Base-by-base conservation (phyloP, 2,888 invertebrate genomes). In the Heliothis peltigera region DNA sequence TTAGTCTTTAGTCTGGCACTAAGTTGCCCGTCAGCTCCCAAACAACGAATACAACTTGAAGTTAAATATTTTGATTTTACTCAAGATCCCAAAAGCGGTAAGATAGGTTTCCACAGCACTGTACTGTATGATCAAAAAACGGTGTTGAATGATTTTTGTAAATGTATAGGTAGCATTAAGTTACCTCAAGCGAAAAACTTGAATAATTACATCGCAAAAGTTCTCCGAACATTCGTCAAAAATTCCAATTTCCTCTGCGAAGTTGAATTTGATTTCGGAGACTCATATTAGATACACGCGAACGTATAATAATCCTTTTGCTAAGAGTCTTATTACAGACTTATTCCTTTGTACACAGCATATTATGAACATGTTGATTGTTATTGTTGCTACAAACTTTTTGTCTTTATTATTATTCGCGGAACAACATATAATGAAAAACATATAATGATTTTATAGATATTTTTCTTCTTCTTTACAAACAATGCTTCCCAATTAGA, bases 201-300 rank as follows among this genome's bases (percentile, higher is more conserved):
- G 0, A 47, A 67, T 43, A 44, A 57, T 46, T 22, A 43, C 18
- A 46, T 53, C 42, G 55, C 56, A 12, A 46, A 69, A 63, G 56
- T 75, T 70, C 44, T 3, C 3, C 21, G 17, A 57, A 51, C 32
- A 69, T 71, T 75, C 57, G 54, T 75, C 42, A 71, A 63, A 63
- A 75, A 75, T 22, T 59, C 25, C 53, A 75, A 71, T 71, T 57
- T 70, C 62, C 54, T 51, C 6, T 57, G 15, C 8, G 32, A 56
- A 47, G 49, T 44, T 32, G 1, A 54, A 71, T 51, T 60, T 54
- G 4, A 35, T 22, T 54, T n/a, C 8, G 32, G 17, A 28, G 49
- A 54, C 42, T 75, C 66, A 44, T 48, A 67, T 54, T 28, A 42
- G 25, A 43, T 48, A 46, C 42, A 57, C 42, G 17, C 47, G n/a